phyloP scores from a whole-genome alignment of 2,797 vertebrate genomes.

The Galaxias olidus region DNA sequence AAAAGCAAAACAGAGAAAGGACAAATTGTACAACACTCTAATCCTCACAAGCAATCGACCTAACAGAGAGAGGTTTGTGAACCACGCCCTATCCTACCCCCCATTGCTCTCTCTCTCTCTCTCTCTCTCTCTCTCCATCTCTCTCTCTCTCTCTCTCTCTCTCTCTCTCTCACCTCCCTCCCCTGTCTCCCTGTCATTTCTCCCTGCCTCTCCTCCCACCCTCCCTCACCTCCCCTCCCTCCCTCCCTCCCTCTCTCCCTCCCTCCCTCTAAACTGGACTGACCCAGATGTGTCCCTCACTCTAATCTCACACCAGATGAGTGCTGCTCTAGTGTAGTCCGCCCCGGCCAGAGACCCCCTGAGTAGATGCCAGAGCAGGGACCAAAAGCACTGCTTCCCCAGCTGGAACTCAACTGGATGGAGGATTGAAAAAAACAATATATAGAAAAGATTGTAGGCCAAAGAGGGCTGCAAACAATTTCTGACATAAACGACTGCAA shows the following conservation, averaged over 20 bases:
- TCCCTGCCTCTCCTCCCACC: neutral
- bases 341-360: constrained; percentile 26
- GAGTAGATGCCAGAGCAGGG: constrained; percentile 5
- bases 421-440: neutral
- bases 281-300: constrained; percentile 17
- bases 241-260: neutral
- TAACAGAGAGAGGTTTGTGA: constrained; percentile 5
- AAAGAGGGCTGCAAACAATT: neutral
- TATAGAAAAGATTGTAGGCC: neutral
- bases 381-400: constrained; percentile 3
- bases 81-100: no score
- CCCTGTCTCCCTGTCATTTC: neutral
- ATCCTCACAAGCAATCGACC: constrained; percentile 36
- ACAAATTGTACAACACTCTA: constrained; percentile 36
- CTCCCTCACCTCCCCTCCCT: neutral
- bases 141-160: constrained; percentile 9
- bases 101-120: neutral
- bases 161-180: neutral
- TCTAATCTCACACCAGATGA: constrained; percentile 30
- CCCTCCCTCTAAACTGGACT: neutral
- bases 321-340: constrained; percentile 11
- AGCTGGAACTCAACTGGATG: neutral
- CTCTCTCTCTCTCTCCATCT: neutral
- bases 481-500: neutral
- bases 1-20: constrained; percentile 34